Evolutionary conservation across 2,797 vertebrate genomes (phyloP).

Genomic region (Rhynchotus rufescens): DNA sequence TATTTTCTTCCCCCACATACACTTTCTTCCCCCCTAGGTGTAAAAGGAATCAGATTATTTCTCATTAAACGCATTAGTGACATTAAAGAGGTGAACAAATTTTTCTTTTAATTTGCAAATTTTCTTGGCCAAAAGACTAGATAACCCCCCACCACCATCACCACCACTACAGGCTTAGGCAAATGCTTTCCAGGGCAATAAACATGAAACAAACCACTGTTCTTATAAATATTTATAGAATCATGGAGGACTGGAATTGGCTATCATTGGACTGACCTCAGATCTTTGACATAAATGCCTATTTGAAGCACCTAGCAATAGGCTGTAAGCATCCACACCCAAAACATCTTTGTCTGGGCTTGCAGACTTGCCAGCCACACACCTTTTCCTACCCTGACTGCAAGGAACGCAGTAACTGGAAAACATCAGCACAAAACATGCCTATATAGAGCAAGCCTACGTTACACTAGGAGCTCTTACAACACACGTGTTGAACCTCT

Average conservation of each 20-base stretch:
- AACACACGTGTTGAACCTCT: slow-evolving; percentile 20
- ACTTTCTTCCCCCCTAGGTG: background rate
- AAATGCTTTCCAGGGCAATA: background rate
- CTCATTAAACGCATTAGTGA: background rate
- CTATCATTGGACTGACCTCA: slow-evolving; percentile 56
- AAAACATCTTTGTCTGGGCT: slow-evolving; percentile 48
- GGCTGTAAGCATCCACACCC: slow-evolving; percentile 58
- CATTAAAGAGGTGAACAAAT: background rate
- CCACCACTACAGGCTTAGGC: background rate
- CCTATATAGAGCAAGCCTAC: slow-evolving; percentile 31
- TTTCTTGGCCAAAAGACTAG: background rate
- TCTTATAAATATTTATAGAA: slow-evolving; percentile 46
- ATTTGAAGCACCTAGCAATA: slow-evolving; percentile 60
- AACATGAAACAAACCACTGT: background rate
- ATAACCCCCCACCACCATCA: background rate
- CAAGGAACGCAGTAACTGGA: slow-evolving; percentile 21
- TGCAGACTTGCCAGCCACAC: slow-evolving; percentile 50
- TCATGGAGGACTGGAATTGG: slow-evolving; percentile 6
- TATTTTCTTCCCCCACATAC: background rate
- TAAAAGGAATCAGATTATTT: background rate
- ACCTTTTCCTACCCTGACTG: slow-evolving; percentile 38
- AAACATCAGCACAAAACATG: slow-evolving; percentile 66
- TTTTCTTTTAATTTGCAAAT: background rate
- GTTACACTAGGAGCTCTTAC: slow-evolving; percentile 46
- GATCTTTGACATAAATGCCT: slow-evolving; percentile 73